phyloP scores from a whole-genome alignment of 2,888 invertebrate genomes.

The Acanthacorydalis orientalis region DNA sequence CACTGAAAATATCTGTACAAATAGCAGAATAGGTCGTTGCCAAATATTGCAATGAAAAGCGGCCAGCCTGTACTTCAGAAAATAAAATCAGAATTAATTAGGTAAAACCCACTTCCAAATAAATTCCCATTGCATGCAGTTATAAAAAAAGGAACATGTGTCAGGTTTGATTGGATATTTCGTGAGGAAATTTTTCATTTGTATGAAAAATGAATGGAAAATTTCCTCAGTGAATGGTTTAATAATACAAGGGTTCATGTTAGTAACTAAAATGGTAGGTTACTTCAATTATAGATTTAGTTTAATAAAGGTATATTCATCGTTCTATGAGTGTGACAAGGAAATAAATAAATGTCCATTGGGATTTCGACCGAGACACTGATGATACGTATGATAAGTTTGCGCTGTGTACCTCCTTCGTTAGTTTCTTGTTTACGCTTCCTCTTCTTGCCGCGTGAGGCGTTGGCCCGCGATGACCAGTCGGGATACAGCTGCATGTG shows the following conservation, averaged over 20 bases:
- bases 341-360: no score
- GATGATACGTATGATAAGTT: no score
- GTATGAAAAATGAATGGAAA: no score
- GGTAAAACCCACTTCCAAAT: conserved; percentile 4
- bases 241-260: no score
- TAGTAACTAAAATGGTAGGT: no score
- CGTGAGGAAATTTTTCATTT: no score
- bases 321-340: no score
- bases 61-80: conserved; percentile 21
- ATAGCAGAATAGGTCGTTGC: conserved; percentile 30
- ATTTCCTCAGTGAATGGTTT: no score
- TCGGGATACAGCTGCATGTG: conserved; percentile 99
- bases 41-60: conserved; percentile 18
- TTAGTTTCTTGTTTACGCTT: conserved; percentile 96
- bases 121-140: conserved; percentile 5
- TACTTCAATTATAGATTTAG: no score
- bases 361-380: no score
- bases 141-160: not conserved
- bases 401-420: conserved; percentile 78
- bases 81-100: conserved; percentile 1
- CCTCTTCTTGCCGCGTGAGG: conserved; percentile 99
- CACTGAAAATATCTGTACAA: conserved; percentile 12
- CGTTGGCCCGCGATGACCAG: conserved; percentile 99
- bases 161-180: no score
- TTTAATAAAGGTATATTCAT: no score